Evolutionary conservation across 2,797 vertebrate species (phyloP), one percentile per base, ranked within the genome.

Genomic region (Bovichtus variegatus): DNA sequence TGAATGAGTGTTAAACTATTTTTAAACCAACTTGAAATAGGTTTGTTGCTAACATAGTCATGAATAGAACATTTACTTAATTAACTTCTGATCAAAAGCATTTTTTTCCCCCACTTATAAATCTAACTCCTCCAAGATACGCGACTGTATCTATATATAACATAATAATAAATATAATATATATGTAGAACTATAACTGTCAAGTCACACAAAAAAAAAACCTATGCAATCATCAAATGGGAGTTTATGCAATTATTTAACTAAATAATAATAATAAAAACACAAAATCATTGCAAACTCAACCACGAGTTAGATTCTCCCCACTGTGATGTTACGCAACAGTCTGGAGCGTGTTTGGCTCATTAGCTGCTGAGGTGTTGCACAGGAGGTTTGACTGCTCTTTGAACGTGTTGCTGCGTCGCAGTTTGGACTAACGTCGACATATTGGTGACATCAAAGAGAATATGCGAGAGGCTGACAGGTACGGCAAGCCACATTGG

Each of bases 391-490:
- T 27, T 27, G 62, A 54, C 78, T 68, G 66, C 65, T 76, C 88
- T 91, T 85, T 85, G 86, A 94, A 91, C 80, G 44, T 15, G 69
- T 58, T 60, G 61, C 74, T 43, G 71, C 29, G 54, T 62, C 19
- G 21, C 54, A 43, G 58, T 67, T 78, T 80, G 84, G 83, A 84
- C 86, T n/a, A n/a, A 49, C 73, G 15, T 71, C 62, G 65, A 80
- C 85, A 78, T 63, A 57, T 64, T 59, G 86, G 78, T 77, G 83
- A 65, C 89, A 91, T 93, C 90, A 93, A 93, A 93, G 86, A 38
- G 91, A 93, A 92, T 91, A 73, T n/a, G 50, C 29, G 61, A 88
- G 77, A 19, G 50, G 74, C 78, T 57, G 61, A 70, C 71, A 53
- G 80, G 64, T 72, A 62, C 40, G 47, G 23, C 60, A 11, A 53